phyloP scores from a whole-genome alignment of 2,888 invertebrate species.

The Lordiphosa fenestrarum region DNA sequence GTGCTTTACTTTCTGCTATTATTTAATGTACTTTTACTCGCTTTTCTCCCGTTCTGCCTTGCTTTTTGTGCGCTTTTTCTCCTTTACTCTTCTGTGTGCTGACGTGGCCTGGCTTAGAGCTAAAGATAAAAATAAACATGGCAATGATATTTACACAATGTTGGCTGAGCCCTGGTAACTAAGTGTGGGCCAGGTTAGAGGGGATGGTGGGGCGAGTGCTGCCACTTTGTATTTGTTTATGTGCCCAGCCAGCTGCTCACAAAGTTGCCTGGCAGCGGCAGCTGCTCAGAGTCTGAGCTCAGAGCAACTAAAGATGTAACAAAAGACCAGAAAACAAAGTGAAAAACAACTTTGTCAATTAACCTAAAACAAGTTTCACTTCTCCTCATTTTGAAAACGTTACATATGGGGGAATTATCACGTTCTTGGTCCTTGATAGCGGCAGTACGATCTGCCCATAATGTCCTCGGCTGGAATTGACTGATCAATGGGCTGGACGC shows the following conservation, averaged over 20 bases:
- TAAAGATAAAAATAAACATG: conserved; percentile 69
- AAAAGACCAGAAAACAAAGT: conserved; percentile 20
- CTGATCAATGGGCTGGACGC: conserved; percentile 83
- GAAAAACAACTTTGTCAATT: conserved; percentile 66
- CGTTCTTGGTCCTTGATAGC: conserved; percentile 81
- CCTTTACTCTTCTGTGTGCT: conserved; percentile 22
- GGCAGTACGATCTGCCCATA: conserved; percentile 83
- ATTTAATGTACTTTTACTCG: conserved; percentile 11
- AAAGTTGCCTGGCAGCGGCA: conserved; percentile 53
- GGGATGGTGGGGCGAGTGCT: conserved; percentile 16
- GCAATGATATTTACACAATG: conserved; percentile 71
- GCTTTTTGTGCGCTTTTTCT: conserved; percentile 31
- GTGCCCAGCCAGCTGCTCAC: conserved; percentile 55
- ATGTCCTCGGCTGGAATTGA: conserved; percentile 83
- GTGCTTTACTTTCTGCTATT: conserved; percentile 37
- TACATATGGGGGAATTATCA: conserved; percentile 76
- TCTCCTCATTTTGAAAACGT: conserved; percentile 54
- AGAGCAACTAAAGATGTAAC: conserved; percentile 48
- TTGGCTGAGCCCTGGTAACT: conserved; percentile 49
- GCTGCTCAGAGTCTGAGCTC: conserved; percentile 34
- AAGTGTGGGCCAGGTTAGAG: conserved; percentile 19
- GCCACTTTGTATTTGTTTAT: conserved; percentile 71
- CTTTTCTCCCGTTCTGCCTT: conserved; percentile 16
- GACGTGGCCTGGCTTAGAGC: conserved; percentile 56
- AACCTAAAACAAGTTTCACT: conserved; percentile 72